These are phyloP conservation scores for Lamellibrachia columna DNA, from an alignment of 2,888 invertebrate species.

Conservation along the genomic window DNA sequence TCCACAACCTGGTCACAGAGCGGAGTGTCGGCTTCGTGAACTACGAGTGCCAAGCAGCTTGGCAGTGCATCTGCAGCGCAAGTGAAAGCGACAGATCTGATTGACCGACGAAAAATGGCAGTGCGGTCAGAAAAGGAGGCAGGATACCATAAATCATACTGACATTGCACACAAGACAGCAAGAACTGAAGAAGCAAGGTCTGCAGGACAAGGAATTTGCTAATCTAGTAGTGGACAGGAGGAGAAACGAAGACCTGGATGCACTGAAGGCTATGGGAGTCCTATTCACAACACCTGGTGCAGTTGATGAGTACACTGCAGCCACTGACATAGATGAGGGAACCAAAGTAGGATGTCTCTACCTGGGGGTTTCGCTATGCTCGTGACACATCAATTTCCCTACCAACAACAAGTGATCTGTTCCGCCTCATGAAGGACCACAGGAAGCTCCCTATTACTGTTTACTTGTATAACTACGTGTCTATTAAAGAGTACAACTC, in stretches of 20 bases:
- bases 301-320: not conserved
- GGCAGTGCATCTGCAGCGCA: not conserved
- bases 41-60: constrained; percentile 13
- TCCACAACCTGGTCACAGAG: constrained; percentile 23
- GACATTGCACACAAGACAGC: not conserved
- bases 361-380: no score
- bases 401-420: no score
- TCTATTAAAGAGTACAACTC: no score
- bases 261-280: constrained; percentile 7
- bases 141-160: not conserved
- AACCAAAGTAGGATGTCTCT: no score
- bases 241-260: not conserved
- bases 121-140: not conserved
- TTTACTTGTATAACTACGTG: no score
- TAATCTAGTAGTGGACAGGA: not conserved
- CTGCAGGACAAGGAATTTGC: not conserved
- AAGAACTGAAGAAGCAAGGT: not conserved
- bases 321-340: no score
- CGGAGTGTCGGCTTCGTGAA: constrained; percentile 29
- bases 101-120: not conserved
- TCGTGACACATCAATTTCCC: no score
- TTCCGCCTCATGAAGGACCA: no score
- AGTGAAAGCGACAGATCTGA: not conserved
- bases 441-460: no score
- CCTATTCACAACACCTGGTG: constrained; percentile 21